A percentile compares a stretch with the other conserved stretches of the same genome.
Conservation (phyloP, 2,888 invertebrate species). For the Colletes collaris region DNA sequence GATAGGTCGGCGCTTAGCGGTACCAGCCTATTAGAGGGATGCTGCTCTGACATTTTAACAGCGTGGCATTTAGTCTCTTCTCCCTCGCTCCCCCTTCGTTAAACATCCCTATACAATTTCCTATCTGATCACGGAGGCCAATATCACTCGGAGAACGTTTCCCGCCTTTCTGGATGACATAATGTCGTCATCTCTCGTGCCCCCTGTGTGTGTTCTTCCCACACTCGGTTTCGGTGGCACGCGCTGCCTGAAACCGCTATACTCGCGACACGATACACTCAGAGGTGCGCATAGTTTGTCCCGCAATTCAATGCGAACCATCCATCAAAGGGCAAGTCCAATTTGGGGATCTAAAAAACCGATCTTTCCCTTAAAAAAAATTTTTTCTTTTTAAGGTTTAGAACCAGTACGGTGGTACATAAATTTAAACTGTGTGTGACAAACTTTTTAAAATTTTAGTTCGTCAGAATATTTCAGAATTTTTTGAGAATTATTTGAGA, state of each 20-base stretch:
- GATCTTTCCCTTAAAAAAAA: too few relatives aligned
- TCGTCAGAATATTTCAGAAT: too few relatives aligned
- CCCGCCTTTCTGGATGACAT: constrained; percentile 74
- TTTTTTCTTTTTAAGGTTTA: too few relatives aligned
- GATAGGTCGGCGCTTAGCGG: constrained; percentile 42
- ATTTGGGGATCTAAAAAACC: too few relatives aligned
- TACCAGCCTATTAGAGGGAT: constrained; percentile 77
- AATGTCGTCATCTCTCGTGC: constrained; percentile 36
- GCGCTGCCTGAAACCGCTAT: constrained; percentile 36
- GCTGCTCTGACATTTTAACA: constrained; percentile 77
- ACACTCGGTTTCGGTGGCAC: constrained; percentile 70
- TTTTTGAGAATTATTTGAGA: too few relatives aligned
- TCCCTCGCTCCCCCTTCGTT: constrained; percentile 46
- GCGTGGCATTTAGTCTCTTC: constrained; percentile 75
- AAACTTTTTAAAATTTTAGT: too few relatives aligned
- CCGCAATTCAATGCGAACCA: too few relatives aligned
- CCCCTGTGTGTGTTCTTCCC: constrained; percentile 77
- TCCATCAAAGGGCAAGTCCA: too few relatives aligned
- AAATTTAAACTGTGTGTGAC: too few relatives aligned
- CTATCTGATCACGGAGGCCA: constrained; percentile 69
- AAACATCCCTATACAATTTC: constrained; percentile 76
- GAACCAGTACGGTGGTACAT: too few relatives aligned
- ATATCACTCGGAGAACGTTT: constrained; percentile 75
- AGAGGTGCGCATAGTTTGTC: too few relatives aligned
- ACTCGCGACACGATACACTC: constrained; percentile 34